Evolutionary conservation across 2,797 vertebrate species (phyloP).

Genomic region (Manis crassicaudata): DNA sequence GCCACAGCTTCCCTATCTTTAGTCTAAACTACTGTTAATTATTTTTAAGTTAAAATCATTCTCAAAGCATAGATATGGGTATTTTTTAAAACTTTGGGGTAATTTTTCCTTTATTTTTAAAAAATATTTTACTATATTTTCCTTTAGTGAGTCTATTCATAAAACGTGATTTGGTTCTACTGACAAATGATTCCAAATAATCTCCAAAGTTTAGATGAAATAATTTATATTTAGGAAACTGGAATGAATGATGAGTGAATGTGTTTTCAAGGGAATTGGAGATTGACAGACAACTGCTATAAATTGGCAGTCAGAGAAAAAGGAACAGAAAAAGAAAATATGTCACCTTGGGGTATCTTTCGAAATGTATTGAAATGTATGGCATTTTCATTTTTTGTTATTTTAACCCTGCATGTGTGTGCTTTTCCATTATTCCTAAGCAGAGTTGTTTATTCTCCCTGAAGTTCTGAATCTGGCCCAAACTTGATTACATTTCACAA

Average conservation of each 20-base stretch:
- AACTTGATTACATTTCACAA: slow-evolving; percentile 60
- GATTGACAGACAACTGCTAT: neutral
- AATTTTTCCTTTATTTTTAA: neutral
- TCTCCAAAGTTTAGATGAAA: neutral
- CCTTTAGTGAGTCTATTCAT: neutral
- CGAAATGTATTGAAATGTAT: neutral
- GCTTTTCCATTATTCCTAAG: neutral
- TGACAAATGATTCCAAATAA: neutral
- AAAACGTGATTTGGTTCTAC: neutral
- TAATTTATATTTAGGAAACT: neutral
- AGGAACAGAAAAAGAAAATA: neutral
- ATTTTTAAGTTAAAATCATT: neutral
- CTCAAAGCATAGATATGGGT: neutral
- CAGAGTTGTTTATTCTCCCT: neutral
- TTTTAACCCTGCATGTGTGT: neutral
- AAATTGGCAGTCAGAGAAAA: slow-evolving; percentile 10
- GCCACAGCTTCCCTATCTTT: neutral
- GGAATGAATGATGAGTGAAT: neutral
- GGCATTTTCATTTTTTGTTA: neutral
- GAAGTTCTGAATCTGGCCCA: slow-evolving; percentile 35
- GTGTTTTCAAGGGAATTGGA: neutral
- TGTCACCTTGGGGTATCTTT: neutral
- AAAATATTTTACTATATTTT: neutral
- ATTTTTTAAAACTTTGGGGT: neutral
- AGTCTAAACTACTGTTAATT: neutral